Evolutionary conservation across 2,888 invertebrate species (phyloP), one percentile per base, ranked within the genome.

Genomic region (Allacma fusca): DNA sequence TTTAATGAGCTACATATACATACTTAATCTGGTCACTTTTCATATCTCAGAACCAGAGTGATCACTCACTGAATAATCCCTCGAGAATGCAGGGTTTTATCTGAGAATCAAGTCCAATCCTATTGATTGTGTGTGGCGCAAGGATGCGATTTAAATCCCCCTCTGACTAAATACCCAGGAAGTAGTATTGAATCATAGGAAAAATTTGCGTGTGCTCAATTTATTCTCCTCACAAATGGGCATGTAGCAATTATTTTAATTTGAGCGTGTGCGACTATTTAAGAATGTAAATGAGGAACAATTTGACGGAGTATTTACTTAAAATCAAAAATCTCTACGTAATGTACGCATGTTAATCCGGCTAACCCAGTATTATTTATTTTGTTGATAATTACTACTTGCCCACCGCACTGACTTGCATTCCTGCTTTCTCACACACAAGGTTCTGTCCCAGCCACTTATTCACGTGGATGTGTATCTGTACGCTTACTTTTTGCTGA

Each of bases 191-290:
- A 34, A 5, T 9, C 16, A 50, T 13, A 13, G 16, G 16, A n/a
- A 50, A 50, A 50, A 50, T 19, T 50, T 50, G 50, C 50, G 50
- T 50, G 50, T 19, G 50, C 50, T 5, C 2, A 50, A 19, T 50
- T 50, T 2, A 34, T 34, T 34, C 34, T 4, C 7, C 57, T 57
- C 24, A 62, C 24, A 19, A 50, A 50, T 50, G 50, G 16, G 2
- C 16, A 4, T 2, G 24, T 12, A 62, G 24, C n/a, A 21, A 62
- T 62, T 62, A 62, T 62, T 62, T 62, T 62, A 62, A 62, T 62
- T 62, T 62, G 9, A 62, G 62, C 62, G 62, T 62, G 62, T 62
- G 62, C 62, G 62, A 24, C 62, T 62, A 24, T 62, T 62, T 62
- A 62, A 62, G 23, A 4, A 62, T 62, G 62, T 23, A 62, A 62